A percentile compares a stretch with the other conserved stretches of the same genome.
Evolutionary conservation across 2,888 invertebrate species (phyloP).

Genomic region (Metallyticus violacea): DNA sequence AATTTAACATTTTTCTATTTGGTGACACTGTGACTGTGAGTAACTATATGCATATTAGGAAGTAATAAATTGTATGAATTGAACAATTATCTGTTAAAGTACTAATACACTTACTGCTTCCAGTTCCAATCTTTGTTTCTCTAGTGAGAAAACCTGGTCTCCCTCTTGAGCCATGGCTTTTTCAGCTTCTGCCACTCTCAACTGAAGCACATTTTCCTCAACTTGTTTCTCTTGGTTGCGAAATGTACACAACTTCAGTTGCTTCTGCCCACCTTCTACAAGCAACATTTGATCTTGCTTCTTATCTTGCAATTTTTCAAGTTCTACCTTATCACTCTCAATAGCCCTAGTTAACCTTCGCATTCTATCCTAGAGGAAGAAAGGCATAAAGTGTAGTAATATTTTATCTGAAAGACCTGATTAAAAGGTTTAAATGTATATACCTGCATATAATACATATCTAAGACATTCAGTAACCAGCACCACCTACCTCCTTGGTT

Average conservation of each 20-base stretch:
- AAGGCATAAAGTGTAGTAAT: too few relatives aligned
- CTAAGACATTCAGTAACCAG: too few relatives aligned
- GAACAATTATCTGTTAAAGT: not conserved
- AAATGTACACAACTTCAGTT: slow-evolving; percentile 48
- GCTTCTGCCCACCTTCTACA: slow-evolving; percentile 58
- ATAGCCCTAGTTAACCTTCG: slow-evolving; percentile 19
- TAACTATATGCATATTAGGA: too few relatives aligned
- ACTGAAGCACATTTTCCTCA: slow-evolving; percentile 47
- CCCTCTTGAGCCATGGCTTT: slow-evolving; percentile 62
- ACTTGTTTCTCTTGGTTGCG: slow-evolving; percentile 51
- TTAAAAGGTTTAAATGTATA: too few relatives aligned
- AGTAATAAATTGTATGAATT: too few relatives aligned
- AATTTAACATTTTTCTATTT: too few relatives aligned
- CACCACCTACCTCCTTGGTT: too few relatives aligned
- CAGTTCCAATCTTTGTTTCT: slow-evolving; percentile 63
- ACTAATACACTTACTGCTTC: slow-evolving; percentile 57
- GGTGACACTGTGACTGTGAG: too few relatives aligned
- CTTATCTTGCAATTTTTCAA: slow-evolving; percentile 45
- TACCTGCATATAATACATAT: too few relatives aligned
- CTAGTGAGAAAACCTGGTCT: slow-evolving; percentile 62
- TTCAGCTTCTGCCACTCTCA: slow-evolving; percentile 65
- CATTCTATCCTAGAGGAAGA: slow-evolving; percentile 22
- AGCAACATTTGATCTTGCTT: slow-evolving; percentile 55
- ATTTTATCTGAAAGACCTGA: too few relatives aligned
- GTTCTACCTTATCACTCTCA: slow-evolving; percentile 12